phyloP scores from a whole-genome alignment of 1,140 invertebrate genomes.

The Zaprionus camerounensis region DNA sequence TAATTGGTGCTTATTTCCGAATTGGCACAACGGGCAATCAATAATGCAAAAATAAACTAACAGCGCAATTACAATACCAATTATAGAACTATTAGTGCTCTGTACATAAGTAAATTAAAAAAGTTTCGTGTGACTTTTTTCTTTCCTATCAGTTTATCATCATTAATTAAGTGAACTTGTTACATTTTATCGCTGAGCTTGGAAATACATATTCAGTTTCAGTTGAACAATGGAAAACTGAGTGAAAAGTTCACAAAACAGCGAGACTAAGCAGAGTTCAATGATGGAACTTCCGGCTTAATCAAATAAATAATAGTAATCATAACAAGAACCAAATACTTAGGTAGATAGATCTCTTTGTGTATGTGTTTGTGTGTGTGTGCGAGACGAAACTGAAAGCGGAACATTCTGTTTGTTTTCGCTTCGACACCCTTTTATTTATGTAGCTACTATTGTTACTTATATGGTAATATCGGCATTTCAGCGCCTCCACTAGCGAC shows the following conservation, averaged over 20 bases:
- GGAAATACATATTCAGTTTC: neutral
- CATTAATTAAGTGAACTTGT: constrained; percentile 16
- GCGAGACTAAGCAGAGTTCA: constrained; percentile 4
- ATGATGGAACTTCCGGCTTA: neutral
- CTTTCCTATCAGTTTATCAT: constrained; percentile 24
- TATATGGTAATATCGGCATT: constrained; percentile 30
- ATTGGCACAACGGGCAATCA: constrained; percentile 18
- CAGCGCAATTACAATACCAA: constrained; percentile 24
- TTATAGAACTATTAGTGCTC: constrained; percentile 24
- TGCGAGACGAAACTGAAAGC: constrained; percentile 20
- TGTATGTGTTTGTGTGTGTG: neutral
- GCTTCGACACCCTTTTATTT: constrained; percentile 20
- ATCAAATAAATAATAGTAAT: constrained; percentile 9
- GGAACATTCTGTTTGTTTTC: constrained; percentile 26
- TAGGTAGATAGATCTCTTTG: neutral
- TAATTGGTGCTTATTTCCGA: constrained; percentile 14
- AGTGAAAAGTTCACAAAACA: constrained; percentile 12
- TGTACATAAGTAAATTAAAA: constrained; percentile 16
- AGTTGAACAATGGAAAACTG: constrained; percentile 3
- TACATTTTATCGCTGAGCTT: constrained; percentile 7
- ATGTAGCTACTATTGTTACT: constrained; percentile 27
- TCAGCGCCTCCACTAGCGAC: constrained; percentile 9
- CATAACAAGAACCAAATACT: constrained; percentile 1
- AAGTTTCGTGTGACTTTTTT: constrained; percentile 27
- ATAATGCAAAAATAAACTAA: constrained; percentile 17